Evolutionary conservation across 2,113 vertebrate species (phyloP), one percentile per base, ranked within the genome.

Genomic region (Ariopsis seemanni): DNA sequence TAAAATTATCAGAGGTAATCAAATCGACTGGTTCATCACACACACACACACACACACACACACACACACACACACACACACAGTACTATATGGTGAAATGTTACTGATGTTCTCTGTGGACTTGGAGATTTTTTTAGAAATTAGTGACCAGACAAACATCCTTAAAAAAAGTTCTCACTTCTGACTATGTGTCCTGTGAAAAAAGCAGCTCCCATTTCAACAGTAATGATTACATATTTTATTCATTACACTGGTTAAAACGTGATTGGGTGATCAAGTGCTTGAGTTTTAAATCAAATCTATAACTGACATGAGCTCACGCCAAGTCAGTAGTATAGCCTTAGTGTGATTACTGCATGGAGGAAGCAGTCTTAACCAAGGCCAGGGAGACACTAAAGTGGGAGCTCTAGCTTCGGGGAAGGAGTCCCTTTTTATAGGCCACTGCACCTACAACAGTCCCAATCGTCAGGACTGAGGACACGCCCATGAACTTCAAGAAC

Each of bases 371-470:
- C 90, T 88, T 63, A 48, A 48, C 77, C 74, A 87, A 67, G 83
- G 81, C 30, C 72, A 78, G 65, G 42, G 58, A 82, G 62, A 83
- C 89, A 77, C 84, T 86, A 83, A 20, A 55, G 60, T 83, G 34
- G 11, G 78, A 42, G 14, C n/a, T 88, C 93, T 95, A 95, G 86
- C 90, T 87, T n/a, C 82, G 88, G 60, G 90, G 87, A 1, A 97
- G 82, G 10, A 97, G 89, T 79, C 97, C 97, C 90, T 93, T 98
- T 94, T 94, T 98, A 92, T 94, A 96, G 84, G 95, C 95, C 72
- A 97, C 82, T 65, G 97, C 78, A 80, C 93, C 95, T 7, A 93
- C 94, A 0, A 91, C 92, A 1, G 95, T 90, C 72, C 93, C 91
- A 30, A 93, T 94, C 0, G 95, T 94, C 81, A 98, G 87, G 88